These are phyloP conservation scores for Spicauda simplicius DNA, from an alignment of 2,888 invertebrate species.

Conservation along the genomic window DNA sequence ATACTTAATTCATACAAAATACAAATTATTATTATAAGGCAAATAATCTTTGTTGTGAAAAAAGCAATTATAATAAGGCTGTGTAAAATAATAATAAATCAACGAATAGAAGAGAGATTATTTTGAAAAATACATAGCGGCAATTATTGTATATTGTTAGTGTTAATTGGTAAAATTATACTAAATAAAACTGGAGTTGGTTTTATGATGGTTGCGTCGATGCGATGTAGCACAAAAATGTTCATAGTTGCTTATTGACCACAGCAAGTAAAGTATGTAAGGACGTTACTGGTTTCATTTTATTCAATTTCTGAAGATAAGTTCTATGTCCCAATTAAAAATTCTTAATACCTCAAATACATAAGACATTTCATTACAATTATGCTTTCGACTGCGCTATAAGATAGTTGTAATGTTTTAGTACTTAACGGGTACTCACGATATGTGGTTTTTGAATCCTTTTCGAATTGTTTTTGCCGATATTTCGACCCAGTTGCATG, in stretches of 20 bases:
- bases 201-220: not conserved
- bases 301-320: not conserved
- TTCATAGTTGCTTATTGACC: not conserved
- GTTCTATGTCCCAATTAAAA: not conserved
- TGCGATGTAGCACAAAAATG: not conserved
- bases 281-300: not conserved
- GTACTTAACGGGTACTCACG: too few relatives aligned
- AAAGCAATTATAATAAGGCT: not conserved
- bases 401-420: not conserved
- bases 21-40: not conserved
- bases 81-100: slow-evolving; percentile 1
- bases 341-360: not conserved
- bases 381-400: not conserved
- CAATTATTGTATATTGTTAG: not conserved
- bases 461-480: too few relatives aligned
- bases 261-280: not conserved
- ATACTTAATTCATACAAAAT: not conserved
- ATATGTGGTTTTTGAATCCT: too few relatives aligned
- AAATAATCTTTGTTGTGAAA: slow-evolving; percentile 5
- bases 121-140: slow-evolving; percentile 1
- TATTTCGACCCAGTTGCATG: too few relatives aligned
- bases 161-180: not conserved
- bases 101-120: slow-evolving; percentile 3
- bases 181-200: not conserved
- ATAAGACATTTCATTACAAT: not conserved